These are phyloP conservation scores for Caenorhabditis inopinata DNA, from an alignment of 1,140 invertebrate genomes.

Conservation along the genomic window DNA sequence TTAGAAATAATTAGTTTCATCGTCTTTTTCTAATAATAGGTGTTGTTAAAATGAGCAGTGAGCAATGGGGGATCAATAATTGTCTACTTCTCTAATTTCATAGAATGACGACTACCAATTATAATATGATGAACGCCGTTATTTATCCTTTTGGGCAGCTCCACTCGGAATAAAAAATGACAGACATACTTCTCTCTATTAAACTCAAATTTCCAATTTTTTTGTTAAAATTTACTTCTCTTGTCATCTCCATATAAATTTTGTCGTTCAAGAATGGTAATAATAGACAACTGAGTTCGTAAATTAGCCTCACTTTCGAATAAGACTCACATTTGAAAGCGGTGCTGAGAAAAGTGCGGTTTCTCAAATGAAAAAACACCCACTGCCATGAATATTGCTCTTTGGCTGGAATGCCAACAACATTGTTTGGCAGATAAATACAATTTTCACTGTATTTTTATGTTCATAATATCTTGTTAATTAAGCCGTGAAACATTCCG, in stretches of 20 bases:
- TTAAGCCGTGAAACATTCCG: too few relatives aligned
- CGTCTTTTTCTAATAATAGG: neutral
- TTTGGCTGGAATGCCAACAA: neutral
- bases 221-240: neutral
- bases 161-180: too few relatives aligned
- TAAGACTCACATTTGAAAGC: conserved; percentile 1
- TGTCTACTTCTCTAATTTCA: neutral
- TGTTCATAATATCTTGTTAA: too few relatives aligned
- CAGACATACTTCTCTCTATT: too few relatives aligned
- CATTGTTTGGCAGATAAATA: neutral
- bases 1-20: neutral
- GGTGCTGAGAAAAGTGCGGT: neutral
- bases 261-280: neutral
- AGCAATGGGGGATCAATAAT: neutral
- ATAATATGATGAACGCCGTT: too few relatives aligned
- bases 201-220: neutral
- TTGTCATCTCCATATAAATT: conserved; percentile 16
- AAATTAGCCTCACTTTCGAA: conserved; percentile 12
- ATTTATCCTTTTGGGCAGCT: too few relatives aligned
- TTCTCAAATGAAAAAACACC: neutral
- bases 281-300: neutral
- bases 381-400: conserved; percentile 5
- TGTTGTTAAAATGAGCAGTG: conserved; percentile 7
- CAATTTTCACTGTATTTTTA: too few relatives aligned
- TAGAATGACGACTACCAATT: too few relatives aligned